Evolutionary conservation across 2,797 vertebrate species (phyloP).

Genomic region (Psittacula derbiana): DNA sequence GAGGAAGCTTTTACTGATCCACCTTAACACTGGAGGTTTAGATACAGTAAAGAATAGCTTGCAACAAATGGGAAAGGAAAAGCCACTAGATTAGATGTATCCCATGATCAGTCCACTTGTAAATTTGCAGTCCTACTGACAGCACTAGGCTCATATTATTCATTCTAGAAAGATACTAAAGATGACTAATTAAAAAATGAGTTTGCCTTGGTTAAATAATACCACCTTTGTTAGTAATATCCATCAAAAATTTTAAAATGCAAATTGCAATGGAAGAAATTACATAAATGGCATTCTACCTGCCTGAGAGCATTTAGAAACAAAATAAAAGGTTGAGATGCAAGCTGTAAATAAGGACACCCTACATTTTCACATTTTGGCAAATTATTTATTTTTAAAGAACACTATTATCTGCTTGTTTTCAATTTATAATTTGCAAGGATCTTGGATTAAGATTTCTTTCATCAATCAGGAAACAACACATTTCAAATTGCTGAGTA

Average conservation of each 20-base stretch:
- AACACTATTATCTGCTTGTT: background rate
- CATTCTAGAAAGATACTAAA: background rate
- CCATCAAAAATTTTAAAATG: background rate
- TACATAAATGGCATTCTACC: background rate
- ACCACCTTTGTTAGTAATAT: background rate
- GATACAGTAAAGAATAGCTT: background rate
- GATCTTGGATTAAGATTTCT: background rate
- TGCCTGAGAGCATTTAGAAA: background rate
- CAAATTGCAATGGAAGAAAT: background rate
- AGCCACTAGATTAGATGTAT: background rate
- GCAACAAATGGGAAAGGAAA: background rate
- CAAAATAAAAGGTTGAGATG: background rate
- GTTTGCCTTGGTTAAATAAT: background rate
- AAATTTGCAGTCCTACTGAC: background rate
- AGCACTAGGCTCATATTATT: background rate
- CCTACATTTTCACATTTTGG: background rate
- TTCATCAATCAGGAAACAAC: background rate
- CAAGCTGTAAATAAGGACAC: background rate
- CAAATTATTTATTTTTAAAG: background rate
- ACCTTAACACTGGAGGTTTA: background rate
- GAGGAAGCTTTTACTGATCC: background rate
- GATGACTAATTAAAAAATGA: background rate
- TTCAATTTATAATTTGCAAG: background rate
- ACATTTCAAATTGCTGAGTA: background rate
- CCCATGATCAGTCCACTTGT: background rate